Percentiles rank a stretch among this genome's conserved stretches.
phyloP scores from a whole-genome alignment of 1,140 invertebrate species.

The Planococcus citri region DNA sequence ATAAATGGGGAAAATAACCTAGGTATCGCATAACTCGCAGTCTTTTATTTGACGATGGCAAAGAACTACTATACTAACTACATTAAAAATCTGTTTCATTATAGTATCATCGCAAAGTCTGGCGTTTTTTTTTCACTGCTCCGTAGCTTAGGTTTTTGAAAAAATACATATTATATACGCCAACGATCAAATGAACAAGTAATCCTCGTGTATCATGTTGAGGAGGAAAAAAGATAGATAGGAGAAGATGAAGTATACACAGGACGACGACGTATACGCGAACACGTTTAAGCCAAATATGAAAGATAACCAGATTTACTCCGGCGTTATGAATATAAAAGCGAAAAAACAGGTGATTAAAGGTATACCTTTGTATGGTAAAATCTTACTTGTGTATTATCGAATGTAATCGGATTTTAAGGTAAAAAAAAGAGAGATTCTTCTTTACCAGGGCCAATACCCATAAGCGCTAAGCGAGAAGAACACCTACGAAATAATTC shows the following conservation, averaged over 20 bases:
- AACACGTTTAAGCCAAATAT: background rate
- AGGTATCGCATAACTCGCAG: too few species aligned
- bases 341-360: slow-evolving; percentile 5
- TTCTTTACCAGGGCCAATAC: background rate
- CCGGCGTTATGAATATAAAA: slow-evolving; percentile 6
- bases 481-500: slow-evolving; percentile 1
- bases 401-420: background rate
- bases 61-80: too few species aligned
- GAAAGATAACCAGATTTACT: slow-evolving; percentile 3
- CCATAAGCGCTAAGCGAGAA: too few species aligned
- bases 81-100: background rate
- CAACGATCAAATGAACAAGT: background rate
- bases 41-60: too few species aligned
- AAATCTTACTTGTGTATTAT: background rate
- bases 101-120: background rate
- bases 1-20: too few species aligned
- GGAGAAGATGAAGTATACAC: background rate
- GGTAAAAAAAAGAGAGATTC: background rate
- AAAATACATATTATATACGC: background rate
- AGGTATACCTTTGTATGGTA: background rate
- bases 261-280: too few species aligned
- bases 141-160: background rate
- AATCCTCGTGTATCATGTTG: background rate
- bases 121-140: too few species aligned
- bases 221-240: too few species aligned